Percentiles rank a stretch among this genome's conserved stretches.
phyloP scores from a whole-genome alignment of 2,888 invertebrate species.

The Vanessa cardui region DNA sequence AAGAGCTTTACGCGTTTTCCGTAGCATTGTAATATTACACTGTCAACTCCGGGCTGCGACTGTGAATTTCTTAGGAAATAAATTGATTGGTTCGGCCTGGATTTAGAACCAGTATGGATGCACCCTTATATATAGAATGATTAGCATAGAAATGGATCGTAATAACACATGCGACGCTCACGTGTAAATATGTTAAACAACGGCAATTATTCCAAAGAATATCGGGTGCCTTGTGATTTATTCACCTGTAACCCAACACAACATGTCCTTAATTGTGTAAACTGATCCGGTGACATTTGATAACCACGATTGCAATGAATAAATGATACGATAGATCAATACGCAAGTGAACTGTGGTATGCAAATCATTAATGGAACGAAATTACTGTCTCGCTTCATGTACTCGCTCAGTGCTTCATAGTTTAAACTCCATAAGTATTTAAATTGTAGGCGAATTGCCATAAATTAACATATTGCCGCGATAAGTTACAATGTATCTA shows the following conservation, averaged over 20 bases:
- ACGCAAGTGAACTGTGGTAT: slow-evolving; percentile 21
- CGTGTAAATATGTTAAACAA: not conserved
- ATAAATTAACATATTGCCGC: slow-evolving; percentile 6
- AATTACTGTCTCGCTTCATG: slow-evolving; percentile 18
- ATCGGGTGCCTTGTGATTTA: slow-evolving; percentile 7
- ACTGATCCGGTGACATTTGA: slow-evolving; percentile 25
- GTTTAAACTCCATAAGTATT: slow-evolving; percentile 7
- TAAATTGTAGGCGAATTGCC: slow-evolving; percentile 14
- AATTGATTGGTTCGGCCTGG: too few relatives aligned
- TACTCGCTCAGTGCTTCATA: not conserved
- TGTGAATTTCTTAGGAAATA: too few relatives aligned
- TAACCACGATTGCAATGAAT: slow-evolving; percentile 29
- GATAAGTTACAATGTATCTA: slow-evolving; percentile 12
- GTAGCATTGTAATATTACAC: too few relatives aligned
- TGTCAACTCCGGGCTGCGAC: too few relatives aligned
- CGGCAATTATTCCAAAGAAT: slow-evolving; percentile 7
- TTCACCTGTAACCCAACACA: slow-evolving; percentile 25
- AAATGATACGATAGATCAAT: slow-evolving; percentile 31
- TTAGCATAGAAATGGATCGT: too few relatives aligned
- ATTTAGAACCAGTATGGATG: too few relatives aligned
- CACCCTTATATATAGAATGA: too few relatives aligned
- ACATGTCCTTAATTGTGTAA: slow-evolving; percentile 31
- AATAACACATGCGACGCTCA: too few relatives aligned
- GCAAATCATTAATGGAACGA: slow-evolving; percentile 17
- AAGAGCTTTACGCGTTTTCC: too few relatives aligned